Base-by-base conservation (phyloP, 2,888 invertebrate genomes). In the Cataglyphis altisquamis region DNA sequence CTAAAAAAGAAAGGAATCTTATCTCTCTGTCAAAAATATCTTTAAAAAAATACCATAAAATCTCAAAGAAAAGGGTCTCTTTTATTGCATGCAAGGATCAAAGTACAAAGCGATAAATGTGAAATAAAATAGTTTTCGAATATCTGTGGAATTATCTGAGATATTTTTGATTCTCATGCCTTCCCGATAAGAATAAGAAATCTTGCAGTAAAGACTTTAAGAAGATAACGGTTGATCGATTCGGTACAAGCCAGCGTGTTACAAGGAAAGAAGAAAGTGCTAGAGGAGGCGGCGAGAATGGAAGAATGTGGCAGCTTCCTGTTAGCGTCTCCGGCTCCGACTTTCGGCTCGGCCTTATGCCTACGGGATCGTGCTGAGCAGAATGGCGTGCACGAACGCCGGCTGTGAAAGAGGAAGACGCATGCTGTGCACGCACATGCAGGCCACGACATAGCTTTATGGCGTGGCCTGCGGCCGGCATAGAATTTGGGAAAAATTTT, bases 271-370 rank as follows among this genome's bases (percentile, higher is more conserved):
- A 83, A 72, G 82, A 82, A 68, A 60, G 25, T 39, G 60, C 55
- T 64, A 45, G 21, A 29, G 39, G 48, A 72, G 64, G 63, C 45
- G 15, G 29, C 45, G 41, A 21, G 82, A 77, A 77, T 82, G 68
- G 63, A 84, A 83, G 91, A 92, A 92, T 92, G 91, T 88, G 90
- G 89, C 90, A 91, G 90, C 90, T 92, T 92, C 92, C 91, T 91
- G 92, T 92, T 87, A 90, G 85, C 55, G 81, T 73, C 60, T 80
- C 52, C 85, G 81, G 62, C 80, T 64, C 70, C 73, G 70, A 66
- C 66, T 77, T 75, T 66, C 67, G 67, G 70, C 25, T 39, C 55
- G 60, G 60, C n/a, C 45, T 68, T 32, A 41, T 77, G 55, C 67
- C 78, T 78, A 45, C 78, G 57, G 70, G 60, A 80, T 80, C 78